These are phyloP conservation scores for Ctenicera cuprea DNA, from an alignment of 2,888 invertebrate species.

Conservation along the genomic window DNA sequence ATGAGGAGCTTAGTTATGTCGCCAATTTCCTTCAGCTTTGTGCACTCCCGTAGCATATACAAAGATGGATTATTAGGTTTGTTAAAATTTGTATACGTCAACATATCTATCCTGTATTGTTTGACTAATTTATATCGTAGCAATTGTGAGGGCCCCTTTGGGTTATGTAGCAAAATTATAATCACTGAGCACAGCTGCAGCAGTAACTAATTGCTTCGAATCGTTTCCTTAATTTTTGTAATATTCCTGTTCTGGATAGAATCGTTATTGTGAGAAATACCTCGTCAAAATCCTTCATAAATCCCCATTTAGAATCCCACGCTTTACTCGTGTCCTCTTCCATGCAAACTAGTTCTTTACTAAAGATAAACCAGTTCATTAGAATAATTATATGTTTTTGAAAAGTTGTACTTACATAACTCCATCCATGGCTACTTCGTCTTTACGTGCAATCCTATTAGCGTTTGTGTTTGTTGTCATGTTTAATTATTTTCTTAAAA, in stretches of 20 bases:
- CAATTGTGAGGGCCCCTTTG: too few relatives aligned
- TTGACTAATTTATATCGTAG: background rate
- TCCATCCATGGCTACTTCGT: constrained; percentile 56
- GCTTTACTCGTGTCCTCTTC: constrained; percentile 64
- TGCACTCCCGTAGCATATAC: constrained; percentile 53
- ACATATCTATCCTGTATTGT: background rate
- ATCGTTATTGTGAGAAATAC: too few relatives aligned
- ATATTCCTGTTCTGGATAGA: too few relatives aligned
- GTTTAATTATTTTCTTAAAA: background rate
- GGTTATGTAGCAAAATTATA: too few relatives aligned
- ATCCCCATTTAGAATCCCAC: constrained; percentile 68
- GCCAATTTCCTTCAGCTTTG: constrained; percentile 59
- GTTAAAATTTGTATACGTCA: constrained; percentile 28
- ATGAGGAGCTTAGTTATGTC: constrained; percentile 60
- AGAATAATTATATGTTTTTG: background rate
- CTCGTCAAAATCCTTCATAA: constrained; percentile 65
- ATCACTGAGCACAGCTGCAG: too few relatives aligned
- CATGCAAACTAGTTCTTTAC: constrained; percentile 66
- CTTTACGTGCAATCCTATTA: too few relatives aligned
- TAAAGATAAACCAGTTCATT: constrained; percentile 47
- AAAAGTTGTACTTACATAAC: constrained; percentile 56
- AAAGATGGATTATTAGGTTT: constrained; percentile 40
- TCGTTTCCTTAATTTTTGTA: too few relatives aligned
- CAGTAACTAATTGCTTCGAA: too few relatives aligned
- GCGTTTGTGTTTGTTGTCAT: background rate